These are phyloP conservation scores for Drosophila barbarae DNA, from an alignment of 2,888 invertebrate species.

Conservation along the genomic window DNA sequence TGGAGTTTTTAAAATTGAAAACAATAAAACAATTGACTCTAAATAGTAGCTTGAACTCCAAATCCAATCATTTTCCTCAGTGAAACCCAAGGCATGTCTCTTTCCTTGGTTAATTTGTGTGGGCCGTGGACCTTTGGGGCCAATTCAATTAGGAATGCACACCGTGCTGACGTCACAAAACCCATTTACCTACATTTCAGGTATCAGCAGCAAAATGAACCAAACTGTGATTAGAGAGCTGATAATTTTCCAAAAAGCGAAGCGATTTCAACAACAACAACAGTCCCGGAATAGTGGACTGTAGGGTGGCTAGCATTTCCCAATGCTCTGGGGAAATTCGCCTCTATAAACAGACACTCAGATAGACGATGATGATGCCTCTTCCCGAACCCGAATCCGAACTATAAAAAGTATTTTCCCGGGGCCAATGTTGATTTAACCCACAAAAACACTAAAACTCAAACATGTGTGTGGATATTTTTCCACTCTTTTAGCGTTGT, in stretches of 20 bases:
- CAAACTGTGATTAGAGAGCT: slow-evolving; percentile 29
- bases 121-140: slow-evolving; percentile 46
- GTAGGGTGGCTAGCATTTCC: slow-evolving; percentile 1
- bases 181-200: slow-evolving; percentile 30
- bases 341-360: slow-evolving; percentile 21
- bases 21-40: too few relatives aligned
- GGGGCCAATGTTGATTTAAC: slow-evolving; percentile 61
- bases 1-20: background rate
- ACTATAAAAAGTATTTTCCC: slow-evolving; percentile 52
- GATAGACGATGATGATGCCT: slow-evolving; percentile 17
- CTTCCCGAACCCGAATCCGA: slow-evolving; percentile 10
- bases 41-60: too few relatives aligned
- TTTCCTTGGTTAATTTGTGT: slow-evolving; percentile 41
- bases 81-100: slow-evolving; percentile 7
- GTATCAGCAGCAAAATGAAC: slow-evolving; percentile 16
- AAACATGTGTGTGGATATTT: slow-evolving; percentile 58
- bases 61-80: slow-evolving; percentile 7
- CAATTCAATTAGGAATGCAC: slow-evolving; percentile 64
- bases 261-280: slow-evolving; percentile 8
- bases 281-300: background rate
- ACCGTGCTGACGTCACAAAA: slow-evolving; percentile 26
- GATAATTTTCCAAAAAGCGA: slow-evolving; percentile 11
- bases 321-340: slow-evolving; percentile 28
- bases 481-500: slow-evolving; percentile 30
- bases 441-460: slow-evolving; percentile 62